These are phyloP conservation scores for Aphaenogaster rudis DNA, from an alignment of 1,140 invertebrate genomes.

Conservation along the genomic window DNA sequence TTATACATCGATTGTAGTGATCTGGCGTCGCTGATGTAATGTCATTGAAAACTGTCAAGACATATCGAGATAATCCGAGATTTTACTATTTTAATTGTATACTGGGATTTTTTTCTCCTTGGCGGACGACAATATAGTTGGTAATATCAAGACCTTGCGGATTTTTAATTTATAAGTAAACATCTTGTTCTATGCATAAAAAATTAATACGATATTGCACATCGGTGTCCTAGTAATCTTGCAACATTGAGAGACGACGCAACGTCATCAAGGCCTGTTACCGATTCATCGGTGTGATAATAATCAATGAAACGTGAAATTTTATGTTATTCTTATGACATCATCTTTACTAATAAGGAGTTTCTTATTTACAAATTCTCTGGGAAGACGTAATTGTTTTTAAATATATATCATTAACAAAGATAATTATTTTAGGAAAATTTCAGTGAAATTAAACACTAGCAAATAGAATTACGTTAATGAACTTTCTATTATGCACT, in stretches of 20 bases:
- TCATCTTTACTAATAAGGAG: neutral
- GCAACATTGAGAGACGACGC: neutral
- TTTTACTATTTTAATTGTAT: neutral
- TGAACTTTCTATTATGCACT: neutral
- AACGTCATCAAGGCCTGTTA: neutral
- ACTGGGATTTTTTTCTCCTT: neutral
- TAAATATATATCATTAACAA: neutral
- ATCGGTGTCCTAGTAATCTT: neutral
- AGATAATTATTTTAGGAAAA: neutral
- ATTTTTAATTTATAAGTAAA: constrained; percentile 15
- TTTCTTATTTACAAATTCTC: neutral
- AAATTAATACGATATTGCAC: neutral
- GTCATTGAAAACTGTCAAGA: neutral
- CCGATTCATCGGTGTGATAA: neutral
- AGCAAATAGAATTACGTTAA: neutral
- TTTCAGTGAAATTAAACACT: neutral
- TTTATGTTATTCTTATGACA: neutral
- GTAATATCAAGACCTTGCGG: neutral
- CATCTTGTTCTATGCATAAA: neutral
- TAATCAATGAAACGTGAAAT: neutral
- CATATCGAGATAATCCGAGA: neutral
- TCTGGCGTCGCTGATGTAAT: neutral
- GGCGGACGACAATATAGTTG: neutral
- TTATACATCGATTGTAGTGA: neutral
- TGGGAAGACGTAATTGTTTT: neutral